Evolutionary conservation across 64 coral and sea anemone genomes (phyloP).

Genomic region (Pachyseris speciosa): DNA sequence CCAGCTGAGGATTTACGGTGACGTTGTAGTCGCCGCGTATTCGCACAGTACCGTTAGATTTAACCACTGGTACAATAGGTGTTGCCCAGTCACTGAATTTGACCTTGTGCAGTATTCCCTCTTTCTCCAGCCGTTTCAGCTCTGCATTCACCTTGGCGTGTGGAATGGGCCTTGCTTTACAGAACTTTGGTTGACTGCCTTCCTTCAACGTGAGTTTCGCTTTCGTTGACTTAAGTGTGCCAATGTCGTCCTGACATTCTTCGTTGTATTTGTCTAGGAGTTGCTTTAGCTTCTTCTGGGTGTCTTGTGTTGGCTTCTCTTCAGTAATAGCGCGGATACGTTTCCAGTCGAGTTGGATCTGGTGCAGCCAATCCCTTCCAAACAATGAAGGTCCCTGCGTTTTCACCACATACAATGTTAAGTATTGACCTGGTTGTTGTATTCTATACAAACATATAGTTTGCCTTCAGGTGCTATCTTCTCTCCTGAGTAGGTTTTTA

Average conservation of each 20-base stretch:
- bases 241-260: neutral
- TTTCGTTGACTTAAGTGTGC: neutral
- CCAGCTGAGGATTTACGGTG: neutral
- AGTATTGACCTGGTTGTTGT: neutral
- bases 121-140: no score
- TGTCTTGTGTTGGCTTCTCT: neutral
- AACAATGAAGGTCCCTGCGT: neutral
- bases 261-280: neutral
- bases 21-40: no score
- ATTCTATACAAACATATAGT: neutral
- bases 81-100: no score
- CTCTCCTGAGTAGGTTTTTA: slow-evolving; percentile 42
- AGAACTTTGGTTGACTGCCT: no score
- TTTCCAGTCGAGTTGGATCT: neutral
- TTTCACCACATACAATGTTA: slow-evolving; percentile 2
- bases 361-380: slow-evolving; percentile 8
- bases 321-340: neutral
- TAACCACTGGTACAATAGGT: neutral
- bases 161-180: no score
- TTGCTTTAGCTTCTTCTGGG: neutral
- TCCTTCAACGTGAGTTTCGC: no score
- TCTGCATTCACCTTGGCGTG: no score
- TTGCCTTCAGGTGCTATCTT: neutral
- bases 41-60: neutral
- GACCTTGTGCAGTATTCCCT: no score